Percentiles rank a stretch among this genome's conserved stretches.
phyloP scores from a whole-genome alignment of 2,113 vertebrate genomes.

The Parotia lawesii region DNA sequence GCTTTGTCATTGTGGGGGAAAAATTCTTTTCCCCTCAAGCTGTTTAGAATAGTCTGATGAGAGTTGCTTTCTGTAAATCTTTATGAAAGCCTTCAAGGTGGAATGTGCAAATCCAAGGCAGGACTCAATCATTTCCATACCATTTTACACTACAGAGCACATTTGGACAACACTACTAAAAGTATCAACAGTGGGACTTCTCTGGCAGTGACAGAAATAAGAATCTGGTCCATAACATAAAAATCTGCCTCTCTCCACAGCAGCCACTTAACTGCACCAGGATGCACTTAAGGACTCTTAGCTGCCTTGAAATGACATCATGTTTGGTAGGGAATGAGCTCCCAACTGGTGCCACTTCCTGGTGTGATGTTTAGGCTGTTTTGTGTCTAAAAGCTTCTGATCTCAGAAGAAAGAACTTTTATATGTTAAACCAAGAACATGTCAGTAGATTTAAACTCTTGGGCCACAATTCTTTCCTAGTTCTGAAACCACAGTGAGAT shows the following conservation, averaged over 20 bases:
- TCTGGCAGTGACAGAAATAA: neutral
- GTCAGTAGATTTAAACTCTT: neutral
- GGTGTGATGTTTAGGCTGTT: neutral
- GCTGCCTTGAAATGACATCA: neutral
- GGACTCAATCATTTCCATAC: neutral
- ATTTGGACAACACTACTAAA: neutral
- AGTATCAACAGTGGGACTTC: neutral
- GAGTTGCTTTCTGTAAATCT: neutral
- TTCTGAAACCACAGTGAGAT: neutral
- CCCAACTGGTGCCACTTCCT: accelerated
- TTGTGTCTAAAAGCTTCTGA: neutral
- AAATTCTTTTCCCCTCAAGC: neutral
- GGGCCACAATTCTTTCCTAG: neutral
- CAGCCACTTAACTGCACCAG: neutral
- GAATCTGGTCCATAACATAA: neutral
- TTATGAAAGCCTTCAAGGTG: neutral
- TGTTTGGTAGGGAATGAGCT: neutral
- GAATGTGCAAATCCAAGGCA: neutral
- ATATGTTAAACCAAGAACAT: neutral
- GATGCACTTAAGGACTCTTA: neutral
- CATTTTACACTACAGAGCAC: accelerated
- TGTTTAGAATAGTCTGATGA: neutral
- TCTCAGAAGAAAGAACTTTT: neutral
- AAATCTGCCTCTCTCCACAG: neutral
- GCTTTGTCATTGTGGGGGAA: neutral